These are phyloP conservation scores for Xenopus tropicalis DNA, from an alignment of 2,113 vertebrate genomes.

Conservation along the genomic window DNA sequence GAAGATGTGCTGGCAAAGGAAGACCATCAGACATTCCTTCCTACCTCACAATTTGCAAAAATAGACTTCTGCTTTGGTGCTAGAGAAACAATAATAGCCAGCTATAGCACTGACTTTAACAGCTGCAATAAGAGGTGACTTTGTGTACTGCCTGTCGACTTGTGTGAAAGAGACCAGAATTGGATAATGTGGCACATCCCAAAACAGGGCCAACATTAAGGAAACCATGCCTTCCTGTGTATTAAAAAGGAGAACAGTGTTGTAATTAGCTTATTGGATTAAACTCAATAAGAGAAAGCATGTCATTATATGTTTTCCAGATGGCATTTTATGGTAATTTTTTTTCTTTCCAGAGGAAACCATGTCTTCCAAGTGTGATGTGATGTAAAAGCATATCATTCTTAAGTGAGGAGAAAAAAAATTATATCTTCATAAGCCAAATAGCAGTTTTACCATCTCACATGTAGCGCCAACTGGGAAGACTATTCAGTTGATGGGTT, in stretches of 20 bases:
- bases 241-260: constrained; percentile 16
- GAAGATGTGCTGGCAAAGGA: no score
- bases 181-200: constrained; percentile 2
- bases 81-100: no score
- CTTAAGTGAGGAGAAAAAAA: not conserved
- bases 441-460: no score
- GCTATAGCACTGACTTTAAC: no score
- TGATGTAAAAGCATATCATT: constrained; percentile 13
- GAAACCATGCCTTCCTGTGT: constrained; percentile 8
- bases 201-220: constrained; percentile 3
- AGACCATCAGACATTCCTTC: no score
- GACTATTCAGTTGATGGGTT: no score
- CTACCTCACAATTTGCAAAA: no score
- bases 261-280: constrained; percentile 38
- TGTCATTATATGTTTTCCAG: constrained; percentile 30
- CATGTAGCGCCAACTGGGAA: no score
- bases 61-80: no score
- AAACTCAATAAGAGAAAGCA: constrained; percentile 19
- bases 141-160: no score
- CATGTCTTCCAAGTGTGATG: constrained; percentile 34
- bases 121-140: no score
- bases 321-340: not conserved
- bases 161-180: not conserved
- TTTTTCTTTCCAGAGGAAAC: constrained; percentile 33
- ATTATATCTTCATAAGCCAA: no score